Conservation (phyloP, 1,140 invertebrate genomes). For the Drosophila lowei region DNA sequence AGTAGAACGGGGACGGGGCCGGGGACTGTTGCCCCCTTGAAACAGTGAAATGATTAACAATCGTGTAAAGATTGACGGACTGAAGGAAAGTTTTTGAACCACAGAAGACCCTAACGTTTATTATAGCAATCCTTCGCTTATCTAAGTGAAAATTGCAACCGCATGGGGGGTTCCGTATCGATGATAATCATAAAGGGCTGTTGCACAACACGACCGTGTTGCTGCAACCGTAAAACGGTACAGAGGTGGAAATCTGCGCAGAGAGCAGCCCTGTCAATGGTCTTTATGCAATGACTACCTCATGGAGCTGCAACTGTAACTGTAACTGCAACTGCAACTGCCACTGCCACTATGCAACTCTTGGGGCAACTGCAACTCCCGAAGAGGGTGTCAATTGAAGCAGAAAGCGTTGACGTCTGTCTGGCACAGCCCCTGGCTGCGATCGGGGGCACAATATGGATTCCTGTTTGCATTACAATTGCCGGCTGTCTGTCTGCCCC, state of each 20-base stretch:
- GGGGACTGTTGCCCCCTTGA: too few species aligned
- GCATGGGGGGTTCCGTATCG: slow-evolving; percentile 17
- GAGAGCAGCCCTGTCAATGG: slow-evolving; percentile 47
- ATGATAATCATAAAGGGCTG: slow-evolving; percentile 30
- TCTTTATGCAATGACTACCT: slow-evolving; percentile 59
- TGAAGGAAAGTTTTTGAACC: neutral
- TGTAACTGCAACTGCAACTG: slow-evolving; percentile 36
- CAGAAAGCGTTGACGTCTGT: slow-evolving; percentile 59
- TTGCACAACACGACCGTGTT: slow-evolving; percentile 59
- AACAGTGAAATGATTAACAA: neutral
- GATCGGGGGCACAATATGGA: slow-evolving; percentile 60
- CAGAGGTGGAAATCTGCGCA: slow-evolving; percentile 13
- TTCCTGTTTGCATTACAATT: slow-evolving; percentile 78
- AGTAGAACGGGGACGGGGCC: slow-evolving; percentile 51
- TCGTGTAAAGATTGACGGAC: neutral
- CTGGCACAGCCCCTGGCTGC: slow-evolving; percentile 23
- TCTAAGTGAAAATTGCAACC: slow-evolving; percentile 41
- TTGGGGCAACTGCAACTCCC: slow-evolving; percentile 22
- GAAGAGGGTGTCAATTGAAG: slow-evolving; percentile 75
- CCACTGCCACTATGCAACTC: neutral
- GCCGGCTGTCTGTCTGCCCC: slow-evolving; percentile 1
- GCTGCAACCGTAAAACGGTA: slow-evolving; percentile 29
- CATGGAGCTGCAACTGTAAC: slow-evolving; percentile 42
- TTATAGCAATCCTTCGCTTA: slow-evolving; percentile 1
- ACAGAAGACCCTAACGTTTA: neutral